A percentile compares a stretch with the other conserved stretches of the same genome.
phyloP scores from a whole-genome alignment of 2,113 vertebrate genomes.

The Chionomys nivalis region DNA sequence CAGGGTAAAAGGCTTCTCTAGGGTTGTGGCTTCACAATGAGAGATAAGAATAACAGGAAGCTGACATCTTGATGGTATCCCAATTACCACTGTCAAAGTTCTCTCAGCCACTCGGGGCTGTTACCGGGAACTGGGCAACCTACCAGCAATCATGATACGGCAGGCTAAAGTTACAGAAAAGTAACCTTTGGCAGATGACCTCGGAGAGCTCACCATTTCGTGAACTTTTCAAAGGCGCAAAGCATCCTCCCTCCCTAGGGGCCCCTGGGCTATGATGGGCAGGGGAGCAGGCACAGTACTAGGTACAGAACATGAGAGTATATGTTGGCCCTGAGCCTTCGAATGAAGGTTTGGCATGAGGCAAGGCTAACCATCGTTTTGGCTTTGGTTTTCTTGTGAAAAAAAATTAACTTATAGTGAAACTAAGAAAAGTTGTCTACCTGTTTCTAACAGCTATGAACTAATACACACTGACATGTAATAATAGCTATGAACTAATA shows the following conservation, averaged over 20 bases:
- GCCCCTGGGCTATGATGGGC: not conserved
- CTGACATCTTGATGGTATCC: not conserved
- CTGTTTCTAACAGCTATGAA: not conserved
- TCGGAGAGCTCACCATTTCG: not conserved
- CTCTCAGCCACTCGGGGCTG: not conserved
- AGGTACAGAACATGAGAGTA: not conserved
- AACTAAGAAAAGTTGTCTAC: not conserved
- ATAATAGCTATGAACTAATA: not conserved
- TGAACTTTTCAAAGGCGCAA: constrained; percentile 1
- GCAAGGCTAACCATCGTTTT: constrained; percentile 19
- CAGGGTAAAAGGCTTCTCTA: not conserved
- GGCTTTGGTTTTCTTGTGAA: not conserved
- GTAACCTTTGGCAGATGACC: not conserved
- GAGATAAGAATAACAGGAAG: not conserved
- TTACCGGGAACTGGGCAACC: not conserved
- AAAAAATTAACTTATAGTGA: not conserved
- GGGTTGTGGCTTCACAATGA: not conserved
- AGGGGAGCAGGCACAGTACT: not conserved
- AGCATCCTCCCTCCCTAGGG: not conserved
- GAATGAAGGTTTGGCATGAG: constrained; percentile 3
- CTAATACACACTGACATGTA: not conserved
- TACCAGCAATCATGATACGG: not conserved
- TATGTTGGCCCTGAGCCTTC: not conserved
- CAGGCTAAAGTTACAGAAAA: constrained; percentile 16
- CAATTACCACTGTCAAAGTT: not conserved